Conservation (phyloP, 1,140 invertebrate species). For the Mamestra configurata region DNA sequence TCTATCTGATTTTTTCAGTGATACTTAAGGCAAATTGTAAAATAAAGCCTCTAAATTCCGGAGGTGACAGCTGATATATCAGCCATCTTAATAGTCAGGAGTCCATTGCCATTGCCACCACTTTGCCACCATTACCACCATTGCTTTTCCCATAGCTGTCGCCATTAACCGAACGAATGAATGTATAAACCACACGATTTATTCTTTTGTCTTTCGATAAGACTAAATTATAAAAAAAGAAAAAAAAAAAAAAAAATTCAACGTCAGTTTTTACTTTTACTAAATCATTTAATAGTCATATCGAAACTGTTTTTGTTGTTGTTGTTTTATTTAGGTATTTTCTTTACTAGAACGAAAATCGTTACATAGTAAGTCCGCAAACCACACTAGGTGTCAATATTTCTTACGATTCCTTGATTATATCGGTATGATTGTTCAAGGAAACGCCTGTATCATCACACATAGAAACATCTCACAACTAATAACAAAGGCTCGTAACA, state of each 20-base stretch:
- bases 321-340: too few relatives aligned
- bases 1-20: too few relatives aligned
- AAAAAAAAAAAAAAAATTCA: too few relatives aligned
- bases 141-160: neutral
- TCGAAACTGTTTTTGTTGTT: too few relatives aligned
- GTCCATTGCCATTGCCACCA: too few relatives aligned
- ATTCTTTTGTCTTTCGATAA: neutral
- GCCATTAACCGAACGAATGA: neutral
- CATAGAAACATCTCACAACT: neutral
- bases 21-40: too few relatives aligned
- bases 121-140: too few relatives aligned
- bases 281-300: too few relatives aligned
- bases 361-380: neutral
- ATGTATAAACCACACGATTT: neutral
- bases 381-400: conserved; percentile 5
- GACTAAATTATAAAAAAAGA: neutral
- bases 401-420: neutral
- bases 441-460: neutral
- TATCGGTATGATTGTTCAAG: neutral
- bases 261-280: too few relatives aligned
- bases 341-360: too few relatives aligned
- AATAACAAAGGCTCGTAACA: conserved; percentile 25
- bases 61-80: too few relatives aligned
- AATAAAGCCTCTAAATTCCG: too few relatives aligned
- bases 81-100: neutral